These are phyloP conservation scores for Venturia canescens DNA, from an alignment of 1,140 invertebrate genomes.

Conservation along the genomic window DNA sequence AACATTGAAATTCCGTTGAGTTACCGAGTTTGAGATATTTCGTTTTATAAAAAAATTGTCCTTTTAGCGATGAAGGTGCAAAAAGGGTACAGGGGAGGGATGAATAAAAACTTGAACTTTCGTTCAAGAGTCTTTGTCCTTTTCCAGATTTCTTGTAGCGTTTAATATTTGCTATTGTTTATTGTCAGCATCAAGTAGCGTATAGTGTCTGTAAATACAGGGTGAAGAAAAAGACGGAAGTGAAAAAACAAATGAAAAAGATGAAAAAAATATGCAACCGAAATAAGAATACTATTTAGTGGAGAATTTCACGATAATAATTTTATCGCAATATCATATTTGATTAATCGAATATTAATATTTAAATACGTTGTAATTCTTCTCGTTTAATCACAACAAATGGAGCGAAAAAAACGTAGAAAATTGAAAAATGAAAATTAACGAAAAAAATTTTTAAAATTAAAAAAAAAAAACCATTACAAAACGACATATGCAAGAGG, in stretches of 20 bases:
- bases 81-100: too few relatives aligned
- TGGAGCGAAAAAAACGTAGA: not conserved
- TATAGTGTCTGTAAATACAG: slow-evolving; percentile 36
- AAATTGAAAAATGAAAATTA: slow-evolving; percentile 13
- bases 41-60: too few relatives aligned
- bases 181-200: slow-evolving; percentile 27
- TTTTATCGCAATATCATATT: slow-evolving; percentile 30
- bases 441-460: not conserved
- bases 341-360: slow-evolving; percentile 23
- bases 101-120: too few relatives aligned
- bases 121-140: not conserved
- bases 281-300: slow-evolving; percentile 5
- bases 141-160: not conserved
- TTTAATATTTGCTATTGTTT: slow-evolving; percentile 20
- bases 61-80: too few relatives aligned
- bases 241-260: not conserved
- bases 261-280: not conserved
- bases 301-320: slow-evolving; percentile 31
- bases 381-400: slow-evolving; percentile 2
- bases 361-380: slow-evolving; percentile 18
- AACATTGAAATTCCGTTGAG: too few relatives aligned
- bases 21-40: not conserved
- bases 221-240: not conserved
- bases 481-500: not conserved
- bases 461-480: not conserved